These are phyloP conservation scores for Nylanderia fulva DNA, from an alignment of 1,140 invertebrate genomes.

Conservation along the genomic window DNA sequence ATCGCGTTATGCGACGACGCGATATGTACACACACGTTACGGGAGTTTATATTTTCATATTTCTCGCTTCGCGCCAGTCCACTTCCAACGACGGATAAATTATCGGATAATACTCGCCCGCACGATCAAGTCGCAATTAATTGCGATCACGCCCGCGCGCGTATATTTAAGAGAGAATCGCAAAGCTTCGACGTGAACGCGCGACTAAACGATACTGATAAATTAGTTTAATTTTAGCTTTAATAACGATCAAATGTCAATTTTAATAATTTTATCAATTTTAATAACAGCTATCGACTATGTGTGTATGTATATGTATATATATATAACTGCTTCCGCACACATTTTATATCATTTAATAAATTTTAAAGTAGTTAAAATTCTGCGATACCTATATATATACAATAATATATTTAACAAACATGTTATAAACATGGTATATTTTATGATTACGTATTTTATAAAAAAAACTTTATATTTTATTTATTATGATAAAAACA, in stretches of 20 bases:
- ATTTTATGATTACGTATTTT: neutral
- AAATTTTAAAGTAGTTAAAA: slow-evolving; percentile 5
- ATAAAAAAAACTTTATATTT: neutral
- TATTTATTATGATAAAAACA: neutral
- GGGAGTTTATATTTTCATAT: slow-evolving; percentile 54
- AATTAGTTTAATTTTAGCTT: slow-evolving; percentile 1
- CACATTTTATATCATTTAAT: too few relatives aligned
- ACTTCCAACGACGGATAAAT: slow-evolving; percentile 42
- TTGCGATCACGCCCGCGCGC: slow-evolving; percentile 37
- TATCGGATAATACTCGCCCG: slow-evolving; percentile 45
- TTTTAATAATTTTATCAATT: slow-evolving; percentile 12
- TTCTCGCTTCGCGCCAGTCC: slow-evolving; percentile 27
- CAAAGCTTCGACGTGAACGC: neutral
- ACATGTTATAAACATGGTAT: neutral
- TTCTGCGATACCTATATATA: neutral
- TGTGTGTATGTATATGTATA: too few relatives aligned
- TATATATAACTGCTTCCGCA: neutral
- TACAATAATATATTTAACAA: too few relatives aligned
- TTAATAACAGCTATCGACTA: slow-evolving; percentile 36
- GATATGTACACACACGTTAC: neutral
- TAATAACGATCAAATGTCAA: slow-evolving; percentile 1
- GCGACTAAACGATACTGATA: neutral
- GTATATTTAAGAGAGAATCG: slow-evolving; percentile 14
- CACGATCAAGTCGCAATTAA: slow-evolving; percentile 53
- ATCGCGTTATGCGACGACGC: slow-evolving; percentile 29